phyloP scores from a whole-genome alignment of 2,797 vertebrate species.

The Paguma larvata region DNA sequence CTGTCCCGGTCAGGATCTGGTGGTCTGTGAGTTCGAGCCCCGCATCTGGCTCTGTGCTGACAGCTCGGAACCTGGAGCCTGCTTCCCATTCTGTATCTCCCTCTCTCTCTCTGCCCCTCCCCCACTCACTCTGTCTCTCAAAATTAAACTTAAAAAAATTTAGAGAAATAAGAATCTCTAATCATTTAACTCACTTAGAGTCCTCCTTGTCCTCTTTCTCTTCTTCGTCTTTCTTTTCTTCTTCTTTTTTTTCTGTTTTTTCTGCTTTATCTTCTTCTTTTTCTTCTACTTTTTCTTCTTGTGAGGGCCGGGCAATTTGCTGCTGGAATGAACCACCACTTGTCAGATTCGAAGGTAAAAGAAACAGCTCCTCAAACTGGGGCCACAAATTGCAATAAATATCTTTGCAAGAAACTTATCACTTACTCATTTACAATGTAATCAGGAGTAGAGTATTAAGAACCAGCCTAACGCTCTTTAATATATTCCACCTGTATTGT shows the following conservation, averaged over 20 bases:
- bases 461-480: not conserved
- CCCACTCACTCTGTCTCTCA: too few species aligned
- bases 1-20: too few species aligned
- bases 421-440: not conserved
- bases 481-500: not conserved
- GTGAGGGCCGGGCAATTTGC: conserved; percentile 97
- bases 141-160: too few species aligned
- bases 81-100: too few species aligned
- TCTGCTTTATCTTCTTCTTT: conserved; percentile 98
- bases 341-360: conserved; percentile 45
- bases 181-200: conserved; percentile 92
- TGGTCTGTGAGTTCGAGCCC: too few species aligned
- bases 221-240: conserved; percentile 99
- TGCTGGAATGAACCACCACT: conserved; percentile 87
- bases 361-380: conserved; percentile 20
- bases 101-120: too few species aligned
- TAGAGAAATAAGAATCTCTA: conserved; percentile 6
- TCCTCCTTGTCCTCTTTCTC: conserved; percentile 99
- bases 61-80: too few species aligned
- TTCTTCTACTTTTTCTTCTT: conserved; percentile 98
- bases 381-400: conserved; percentile 4
- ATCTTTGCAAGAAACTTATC: not conserved
- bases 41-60: too few species aligned
- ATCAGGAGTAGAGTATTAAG: not conserved
- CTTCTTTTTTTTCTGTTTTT: conserved; percentile 98